A percentile compares a stretch with the other conserved stretches of the same genome.
Conservation (phyloP, 92 coral and sea anemone species). For the Zoanthus gigantus region DNA sequence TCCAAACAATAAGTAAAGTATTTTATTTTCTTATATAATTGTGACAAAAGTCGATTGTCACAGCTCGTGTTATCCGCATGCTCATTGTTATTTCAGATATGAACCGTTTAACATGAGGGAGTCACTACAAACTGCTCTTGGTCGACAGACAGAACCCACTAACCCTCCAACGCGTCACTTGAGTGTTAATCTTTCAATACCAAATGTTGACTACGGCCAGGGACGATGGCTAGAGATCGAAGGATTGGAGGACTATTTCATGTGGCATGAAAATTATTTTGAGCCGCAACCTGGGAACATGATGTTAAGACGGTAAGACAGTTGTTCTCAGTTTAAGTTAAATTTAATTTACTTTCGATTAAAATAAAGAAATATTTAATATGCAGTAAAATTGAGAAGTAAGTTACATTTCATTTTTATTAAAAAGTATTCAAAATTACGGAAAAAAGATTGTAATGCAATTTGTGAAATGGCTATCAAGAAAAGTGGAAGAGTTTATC, state of each 20-base stretch:
- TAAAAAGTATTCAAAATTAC: too few species aligned
- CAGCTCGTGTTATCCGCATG: neutral
- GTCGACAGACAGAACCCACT: neutral
- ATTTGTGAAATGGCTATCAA: too few species aligned
- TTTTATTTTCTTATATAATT: too few species aligned
- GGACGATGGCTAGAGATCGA: constrained; percentile 80
- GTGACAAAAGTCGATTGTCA: too few species aligned
- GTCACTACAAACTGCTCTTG: neutral
- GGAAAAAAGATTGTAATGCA: too few species aligned
- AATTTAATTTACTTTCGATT: too few species aligned
- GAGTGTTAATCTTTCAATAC: constrained; percentile 34
- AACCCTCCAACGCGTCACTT: neutral
- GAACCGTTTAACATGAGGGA: constrained; percentile 1
- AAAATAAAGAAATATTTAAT: too few species aligned
- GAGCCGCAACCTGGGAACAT: constrained; percentile 61
- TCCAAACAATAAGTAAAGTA: too few species aligned
- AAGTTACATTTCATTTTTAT: too few species aligned
- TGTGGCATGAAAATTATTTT: constrained; percentile 80
- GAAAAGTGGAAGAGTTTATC: too few species aligned
- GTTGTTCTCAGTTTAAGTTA: too few species aligned
- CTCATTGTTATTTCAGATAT: neutral
- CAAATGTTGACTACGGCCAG: constrained; percentile 78
- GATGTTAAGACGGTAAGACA: constrained; percentile 23
- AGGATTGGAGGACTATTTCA: constrained; percentile 86
- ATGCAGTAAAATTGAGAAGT: too few species aligned